phyloP scores from a whole-genome alignment of 2,797 vertebrate species.

The Labroides dimidiatus region DNA sequence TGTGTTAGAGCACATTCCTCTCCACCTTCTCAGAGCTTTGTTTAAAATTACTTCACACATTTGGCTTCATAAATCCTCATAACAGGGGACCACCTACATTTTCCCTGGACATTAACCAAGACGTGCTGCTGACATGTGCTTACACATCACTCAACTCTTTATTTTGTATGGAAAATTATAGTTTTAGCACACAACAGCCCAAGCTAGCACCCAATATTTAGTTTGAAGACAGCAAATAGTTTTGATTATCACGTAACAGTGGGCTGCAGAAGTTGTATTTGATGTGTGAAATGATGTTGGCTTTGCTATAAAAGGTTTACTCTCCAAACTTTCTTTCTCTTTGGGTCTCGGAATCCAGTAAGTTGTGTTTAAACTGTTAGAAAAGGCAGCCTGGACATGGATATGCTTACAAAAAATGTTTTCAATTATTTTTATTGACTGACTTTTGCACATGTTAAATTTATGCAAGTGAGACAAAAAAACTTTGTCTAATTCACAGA shows the following conservation, averaged over 20 bases:
- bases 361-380: too few relatives aligned
- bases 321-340: conserved; percentile 30
- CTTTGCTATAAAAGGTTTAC: conserved; percentile 21
- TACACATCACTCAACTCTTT: conserved; percentile 11
- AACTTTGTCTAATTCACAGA: too few relatives aligned
- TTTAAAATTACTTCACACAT: neutral
- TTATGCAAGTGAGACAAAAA: too few relatives aligned
- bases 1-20: conserved; percentile 23
- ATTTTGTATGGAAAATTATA: neutral
- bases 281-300: conserved; percentile 43
- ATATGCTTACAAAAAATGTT: too few relatives aligned
- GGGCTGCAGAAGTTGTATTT: conserved; percentile 32
- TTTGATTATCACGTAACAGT: conserved; percentile 32
- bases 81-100: conserved; percentile 3
- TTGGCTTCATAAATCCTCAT: conserved; percentile 15
- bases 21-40: conserved; percentile 23
- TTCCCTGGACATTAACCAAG: conserved; percentile 9
- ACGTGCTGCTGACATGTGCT: conserved; percentile 3
- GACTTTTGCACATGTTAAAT: too few relatives aligned
- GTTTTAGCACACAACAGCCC: neutral
- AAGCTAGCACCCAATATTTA: conserved; percentile 20
- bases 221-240: conserved; percentile 41
- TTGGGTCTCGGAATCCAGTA: too few relatives aligned
- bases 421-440: too few relatives aligned
- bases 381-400: too few relatives aligned